Evolutionary conservation across 2,797 vertebrate genomes (phyloP), one percentile per base, ranked within the genome.

Genomic region (Clamator glandarius): DNA sequence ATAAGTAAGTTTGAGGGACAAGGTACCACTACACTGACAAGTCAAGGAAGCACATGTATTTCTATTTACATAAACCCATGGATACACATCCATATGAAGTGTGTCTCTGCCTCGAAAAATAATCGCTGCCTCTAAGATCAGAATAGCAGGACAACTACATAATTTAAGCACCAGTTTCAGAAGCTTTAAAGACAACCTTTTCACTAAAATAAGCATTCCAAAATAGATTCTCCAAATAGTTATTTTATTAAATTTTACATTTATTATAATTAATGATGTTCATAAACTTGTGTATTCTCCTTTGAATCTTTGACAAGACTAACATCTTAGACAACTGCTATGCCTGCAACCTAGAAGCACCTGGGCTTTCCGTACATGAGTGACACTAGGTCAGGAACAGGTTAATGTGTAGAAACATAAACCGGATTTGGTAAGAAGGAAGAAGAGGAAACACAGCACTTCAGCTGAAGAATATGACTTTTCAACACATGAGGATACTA

Each of bases 311-410:
- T 74, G 42, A 72, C 70, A 84, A 50, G 36, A 46, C 48, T 23
- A 80, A 62, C 57, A 24, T 42, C 51, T 33, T 57, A 89, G 51
- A 81, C 57, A 90, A 77, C 44, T 80, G 57, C 82, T 91, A n/a
- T 7, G 6, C 64, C 80, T 90, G 79, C 58, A 90, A 23, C 61
- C 55, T 77, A 61, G 68, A 93, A 89, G 58, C 75, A 77, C 76
- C 79, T 17, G 68, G 48, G 75, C 13, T 84, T 90, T 92, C 90
- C 87, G 89, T 52, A 69, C 75, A 57, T 48, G 78, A 92, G 25
- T 61, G 57, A 39, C 67, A 52, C 69, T 46, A 82, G 77, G 73
- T 91, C 92, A 96, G 63, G 69, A 94, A 93, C 44, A 94, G 55
- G 75, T 91, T 95, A 93, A 90, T 12, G 55, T 59, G 62, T 73